Conservation (phyloP, 2,888 invertebrate species). For the Apamea anceps region DNA sequence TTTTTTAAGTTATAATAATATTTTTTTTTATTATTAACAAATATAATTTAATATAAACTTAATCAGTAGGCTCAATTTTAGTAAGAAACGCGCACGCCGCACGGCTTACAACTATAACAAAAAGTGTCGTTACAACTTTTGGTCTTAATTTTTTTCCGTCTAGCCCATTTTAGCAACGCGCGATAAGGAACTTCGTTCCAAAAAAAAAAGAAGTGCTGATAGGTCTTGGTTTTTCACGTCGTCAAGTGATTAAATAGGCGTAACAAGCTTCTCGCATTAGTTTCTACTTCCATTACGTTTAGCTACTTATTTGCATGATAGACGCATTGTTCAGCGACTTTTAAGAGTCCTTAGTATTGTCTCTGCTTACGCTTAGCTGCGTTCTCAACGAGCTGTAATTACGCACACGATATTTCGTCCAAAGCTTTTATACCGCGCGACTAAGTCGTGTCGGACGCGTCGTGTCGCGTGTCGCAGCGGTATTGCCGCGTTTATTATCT, state of each 20-base stretch:
- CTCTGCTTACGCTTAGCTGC: conserved; percentile 39
- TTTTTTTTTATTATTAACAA: too few relatives aligned
- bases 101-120: too few relatives aligned
- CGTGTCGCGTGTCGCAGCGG: conserved; percentile 56
- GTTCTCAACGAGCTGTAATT: conserved; percentile 52
- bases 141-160: too few relatives aligned
- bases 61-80: too few relatives aligned
- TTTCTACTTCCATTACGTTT: conserved; percentile 51
- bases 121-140: too few relatives aligned
- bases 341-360: conserved; percentile 39
- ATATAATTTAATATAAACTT: too few relatives aligned
- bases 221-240: conserved; percentile 31
- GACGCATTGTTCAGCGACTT: conserved; percentile 51
- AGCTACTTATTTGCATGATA: conserved; percentile 56
- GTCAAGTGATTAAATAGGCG: conserved; percentile 37
- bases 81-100: too few relatives aligned
- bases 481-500: conserved; percentile 67
- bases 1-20: too few relatives aligned
- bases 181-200: too few relatives aligned
- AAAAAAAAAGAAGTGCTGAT: too few relatives aligned
- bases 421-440: conserved; percentile 52
- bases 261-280: conserved; percentile 57
- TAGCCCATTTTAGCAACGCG: too few relatives aligned
- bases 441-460: conserved; percentile 50
- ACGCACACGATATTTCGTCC: conserved; percentile 52